These are phyloP conservation scores for Hypocryptadius cinnamomeus DNA, from an alignment of 2,113 vertebrate species.

Conservation along the genomic window DNA sequence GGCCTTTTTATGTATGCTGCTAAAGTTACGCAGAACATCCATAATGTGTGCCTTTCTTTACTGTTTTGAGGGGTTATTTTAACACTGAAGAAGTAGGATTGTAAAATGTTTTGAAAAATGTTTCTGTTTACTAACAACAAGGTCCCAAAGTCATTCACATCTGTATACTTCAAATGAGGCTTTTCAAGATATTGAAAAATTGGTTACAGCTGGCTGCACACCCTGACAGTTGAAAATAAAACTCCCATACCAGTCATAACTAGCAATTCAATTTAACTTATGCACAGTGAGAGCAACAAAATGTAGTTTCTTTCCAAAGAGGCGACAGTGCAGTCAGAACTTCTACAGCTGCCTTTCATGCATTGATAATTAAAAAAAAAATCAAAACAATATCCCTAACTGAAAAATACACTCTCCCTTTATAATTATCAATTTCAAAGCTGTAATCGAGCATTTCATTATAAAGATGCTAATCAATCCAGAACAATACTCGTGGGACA, in stretches of 20 bases:
- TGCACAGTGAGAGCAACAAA: constrained; percentile 12
- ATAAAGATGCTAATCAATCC: constrained; percentile 27
- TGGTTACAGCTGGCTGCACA: constrained; percentile 29
- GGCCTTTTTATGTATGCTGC: background rate
- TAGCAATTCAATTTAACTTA: constrained; percentile 43
- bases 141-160: background rate
- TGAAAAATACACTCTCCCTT: constrained; percentile 32
- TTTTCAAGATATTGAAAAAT: constrained; percentile 44
- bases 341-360: constrained; percentile 44
- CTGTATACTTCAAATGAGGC: constrained; percentile 9
- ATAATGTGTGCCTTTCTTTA: background rate
- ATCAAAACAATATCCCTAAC: constrained; percentile 37
- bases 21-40: background rate
- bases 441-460: constrained; percentile 53
- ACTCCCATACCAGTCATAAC: constrained; percentile 16
- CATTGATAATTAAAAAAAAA: constrained; percentile 37
- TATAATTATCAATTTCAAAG: constrained; percentile 59
- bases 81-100: background rate
- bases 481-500: constrained; percentile 44
- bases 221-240: constrained; percentile 32
- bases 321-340: background rate
- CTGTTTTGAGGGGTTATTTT: background rate
- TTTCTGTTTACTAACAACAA: background rate
- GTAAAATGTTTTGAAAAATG: background rate
- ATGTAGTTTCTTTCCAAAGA: constrained; percentile 5